Percentiles rank a stretch among this genome's conserved stretches.
phyloP scores from a whole-genome alignment of 2,113 vertebrate genomes.

The Pleuronectes platessa region DNA sequence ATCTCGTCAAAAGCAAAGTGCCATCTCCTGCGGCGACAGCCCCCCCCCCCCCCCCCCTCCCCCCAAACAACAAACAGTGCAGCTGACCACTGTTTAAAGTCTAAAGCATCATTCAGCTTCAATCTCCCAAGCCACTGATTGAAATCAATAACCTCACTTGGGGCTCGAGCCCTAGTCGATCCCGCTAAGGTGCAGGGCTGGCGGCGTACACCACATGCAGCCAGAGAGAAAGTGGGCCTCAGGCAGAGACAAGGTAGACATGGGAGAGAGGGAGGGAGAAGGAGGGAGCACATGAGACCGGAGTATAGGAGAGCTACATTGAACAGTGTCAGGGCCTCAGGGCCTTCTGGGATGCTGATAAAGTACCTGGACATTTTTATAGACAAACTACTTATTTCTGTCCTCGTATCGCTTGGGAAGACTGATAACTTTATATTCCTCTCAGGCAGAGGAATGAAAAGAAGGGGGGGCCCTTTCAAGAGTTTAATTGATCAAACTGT shows the following conservation, averaged over 20 bases:
- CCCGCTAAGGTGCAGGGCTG: constrained; percentile 53
- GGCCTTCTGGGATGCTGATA: constrained; percentile 83
- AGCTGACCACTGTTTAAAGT: constrained; percentile 70
- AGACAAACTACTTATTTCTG: constrained; percentile 87
- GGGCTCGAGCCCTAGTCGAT: constrained; percentile 73
- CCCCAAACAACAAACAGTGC: constrained; percentile 50
- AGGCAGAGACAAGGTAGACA: constrained; percentile 69
- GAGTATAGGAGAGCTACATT: constrained; percentile 70
- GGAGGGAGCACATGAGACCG: constrained; percentile 36
- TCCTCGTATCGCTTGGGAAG: constrained; percentile 82
- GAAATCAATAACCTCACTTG: constrained; percentile 77
- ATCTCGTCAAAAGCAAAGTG: constrained; percentile 55
- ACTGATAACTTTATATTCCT: constrained; percentile 87
- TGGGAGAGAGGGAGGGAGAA: constrained; percentile 39
- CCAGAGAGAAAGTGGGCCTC: constrained; percentile 65
- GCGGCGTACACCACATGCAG: constrained; percentile 53
- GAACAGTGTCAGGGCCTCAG: constrained; percentile 76
- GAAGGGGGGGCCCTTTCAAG: constrained; percentile 76
- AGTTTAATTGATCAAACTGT: constrained; percentile 86
- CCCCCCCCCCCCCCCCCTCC: not conserved
- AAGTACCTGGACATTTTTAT: constrained; percentile 87
- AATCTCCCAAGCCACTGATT: constrained; percentile 72
- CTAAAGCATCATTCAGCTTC: constrained; percentile 72
- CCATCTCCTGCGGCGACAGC: constrained; percentile 47
- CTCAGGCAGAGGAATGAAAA: constrained; percentile 79